Base-by-base conservation (phyloP, 2,113 vertebrate species). In the Dunckerocampus dactyliophorus region DNA sequence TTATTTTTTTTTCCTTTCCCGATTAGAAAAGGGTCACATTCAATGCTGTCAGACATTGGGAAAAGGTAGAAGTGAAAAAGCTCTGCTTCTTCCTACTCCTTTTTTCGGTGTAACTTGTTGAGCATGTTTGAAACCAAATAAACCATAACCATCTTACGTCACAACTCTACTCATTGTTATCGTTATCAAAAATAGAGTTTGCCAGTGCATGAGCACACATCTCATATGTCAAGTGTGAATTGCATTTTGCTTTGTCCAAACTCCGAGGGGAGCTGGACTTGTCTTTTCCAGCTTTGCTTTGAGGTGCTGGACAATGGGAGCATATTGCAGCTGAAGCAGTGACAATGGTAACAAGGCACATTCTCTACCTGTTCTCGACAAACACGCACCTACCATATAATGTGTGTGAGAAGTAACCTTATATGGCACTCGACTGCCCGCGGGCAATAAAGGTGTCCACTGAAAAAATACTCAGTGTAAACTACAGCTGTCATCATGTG, bases 341-440 rank as follows among this genome's bases (percentile, higher is more conserved):
- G 51, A 78, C 71, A 82, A 76, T 51, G 68, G 80, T 82, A 76
- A 87, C 80, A 58, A 37, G 71, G 83, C 69, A 66, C 79, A 77
- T 63, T 71, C 47, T 31, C 9, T 20, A 24, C 51, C 24, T 9
- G 19, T 53, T 65, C 65, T 66, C 39, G 47, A 55, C 67, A 67
- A 69, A 77, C 67, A 62, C 70, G 45, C 8, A 50, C 28, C 46
- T 52, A 71, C 65, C 51, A 39, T 17, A 37, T 3, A 57, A 21
- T 20, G 21, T 59, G 62, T 66, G 47, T 68, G 28, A 78, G 47
- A 59, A 24, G 54, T 64, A 39, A 45, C 28, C 15, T 34, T 58
- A 39, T 53, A 22, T 54, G 16, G 22, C 37, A 57, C 55, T 70
- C 24, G 16, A 52, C 52, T 57, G 49, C 37, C 48, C 22, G 2